Percentiles rank a stretch among this genome's conserved stretches.
These are phyloP conservation scores for Alaudala cheleensis DNA, from an alignment of 2,113 vertebrate genomes.

Conservation along the genomic window DNA sequence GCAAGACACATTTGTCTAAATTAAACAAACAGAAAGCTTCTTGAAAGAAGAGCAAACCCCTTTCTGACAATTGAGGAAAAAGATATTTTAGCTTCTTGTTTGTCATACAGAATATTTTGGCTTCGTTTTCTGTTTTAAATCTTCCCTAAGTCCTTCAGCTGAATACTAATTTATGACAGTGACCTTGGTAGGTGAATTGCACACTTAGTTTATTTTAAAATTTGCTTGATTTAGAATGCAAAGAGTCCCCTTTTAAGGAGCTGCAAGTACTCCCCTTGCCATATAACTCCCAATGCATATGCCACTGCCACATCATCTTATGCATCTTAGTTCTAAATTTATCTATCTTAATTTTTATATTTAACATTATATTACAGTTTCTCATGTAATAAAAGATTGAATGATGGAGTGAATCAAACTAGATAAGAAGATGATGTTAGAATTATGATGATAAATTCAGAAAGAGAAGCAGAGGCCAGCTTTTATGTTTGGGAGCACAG, in stretches of 20 bases:
- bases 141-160: neutral
- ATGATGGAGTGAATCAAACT: neutral
- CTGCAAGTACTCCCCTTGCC: neutral
- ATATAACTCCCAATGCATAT: neutral
- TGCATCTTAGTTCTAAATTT: neutral
- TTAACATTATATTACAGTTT: neutral
- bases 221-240: neutral
- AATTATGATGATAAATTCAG: neutral
- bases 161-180: neutral
- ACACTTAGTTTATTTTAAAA: neutral
- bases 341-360: neutral
- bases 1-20: neutral
- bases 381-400: neutral
- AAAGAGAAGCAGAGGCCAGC: neutral
- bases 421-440: neutral
- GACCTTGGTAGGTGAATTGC: neutral
- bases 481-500: neutral
- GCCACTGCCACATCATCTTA: neutral
- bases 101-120: neutral
- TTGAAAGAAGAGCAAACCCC: neutral
- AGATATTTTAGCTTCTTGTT: neutral
- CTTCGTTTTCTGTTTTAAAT: neutral
- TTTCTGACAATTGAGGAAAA: neutral
- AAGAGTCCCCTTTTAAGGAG: neutral
- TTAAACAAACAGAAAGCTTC: neutral